Conservation (phyloP, 2,888 invertebrate genomes). For the Xestia c-nigrum region DNA sequence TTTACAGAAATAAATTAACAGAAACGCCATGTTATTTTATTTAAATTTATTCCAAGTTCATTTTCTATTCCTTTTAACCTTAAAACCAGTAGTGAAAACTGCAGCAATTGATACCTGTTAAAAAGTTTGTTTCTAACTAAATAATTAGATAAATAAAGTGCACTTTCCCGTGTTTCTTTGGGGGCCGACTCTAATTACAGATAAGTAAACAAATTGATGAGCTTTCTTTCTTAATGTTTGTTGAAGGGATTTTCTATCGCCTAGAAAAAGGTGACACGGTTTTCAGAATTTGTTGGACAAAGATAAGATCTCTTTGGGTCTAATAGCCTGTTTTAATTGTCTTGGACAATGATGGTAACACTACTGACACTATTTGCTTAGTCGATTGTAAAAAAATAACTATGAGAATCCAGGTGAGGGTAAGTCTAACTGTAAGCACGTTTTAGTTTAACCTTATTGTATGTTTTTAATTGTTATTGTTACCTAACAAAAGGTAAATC, state of each 20-base stretch:
- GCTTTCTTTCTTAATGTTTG: conserved; percentile 43
- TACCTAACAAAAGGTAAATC: background rate
- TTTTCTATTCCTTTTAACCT: conserved; percentile 37
- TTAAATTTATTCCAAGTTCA: conserved; percentile 40
- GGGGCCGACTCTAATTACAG: conserved; percentile 53
- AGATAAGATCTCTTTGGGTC: background rate
- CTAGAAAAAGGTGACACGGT: conserved; percentile 15
- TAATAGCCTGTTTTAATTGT: background rate
- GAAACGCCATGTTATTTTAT: conserved; percentile 23
- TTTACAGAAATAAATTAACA: conserved; percentile 24
- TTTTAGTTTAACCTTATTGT: background rate
- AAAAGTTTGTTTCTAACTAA: conserved; percentile 47
- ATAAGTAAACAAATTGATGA: conserved; percentile 51
- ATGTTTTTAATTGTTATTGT: background rate
- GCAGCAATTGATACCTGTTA: conserved; percentile 43
- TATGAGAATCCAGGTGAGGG: background rate
- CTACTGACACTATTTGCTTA: background rate
- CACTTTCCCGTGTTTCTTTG: conserved; percentile 49
- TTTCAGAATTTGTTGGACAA: background rate
- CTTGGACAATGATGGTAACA: background rate
- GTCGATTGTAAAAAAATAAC: background rate
- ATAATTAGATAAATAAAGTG: conserved; percentile 61
- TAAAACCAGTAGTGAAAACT: conserved; percentile 53
- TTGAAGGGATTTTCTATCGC: conserved; percentile 12
- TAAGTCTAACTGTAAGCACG: background rate